Evolutionary conservation across 2,888 invertebrate genomes (phyloP).

Genomic region (Eutolmus rufibarbis): DNA sequence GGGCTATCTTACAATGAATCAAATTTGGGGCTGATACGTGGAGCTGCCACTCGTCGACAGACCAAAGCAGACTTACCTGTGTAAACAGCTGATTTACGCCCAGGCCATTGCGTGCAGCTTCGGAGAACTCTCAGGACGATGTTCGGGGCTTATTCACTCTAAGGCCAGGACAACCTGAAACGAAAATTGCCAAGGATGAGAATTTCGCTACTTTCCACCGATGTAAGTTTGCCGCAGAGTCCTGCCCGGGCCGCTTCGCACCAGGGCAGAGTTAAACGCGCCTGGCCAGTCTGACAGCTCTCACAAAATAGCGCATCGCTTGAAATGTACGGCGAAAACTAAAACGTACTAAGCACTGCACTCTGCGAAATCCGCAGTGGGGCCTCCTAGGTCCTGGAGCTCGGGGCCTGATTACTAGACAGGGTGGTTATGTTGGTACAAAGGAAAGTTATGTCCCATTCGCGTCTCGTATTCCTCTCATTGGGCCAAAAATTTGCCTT

Average conservation of each 20-base stretch:
- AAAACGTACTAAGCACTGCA: background rate
- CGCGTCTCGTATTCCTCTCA: background rate
- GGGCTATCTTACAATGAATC: background rate
- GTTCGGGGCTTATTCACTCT: background rate
- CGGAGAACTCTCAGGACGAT: background rate
- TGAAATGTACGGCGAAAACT: background rate
- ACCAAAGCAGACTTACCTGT: background rate
- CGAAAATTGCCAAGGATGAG: background rate
- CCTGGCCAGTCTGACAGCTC: background rate
- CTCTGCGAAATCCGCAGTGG: background rate
- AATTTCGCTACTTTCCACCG: background rate
- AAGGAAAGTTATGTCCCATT: background rate
- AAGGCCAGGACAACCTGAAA: constrained; percentile 6
- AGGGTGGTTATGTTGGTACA: background rate
- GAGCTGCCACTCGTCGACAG: background rate
- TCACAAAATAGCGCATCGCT: background rate
- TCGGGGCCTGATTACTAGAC: background rate
- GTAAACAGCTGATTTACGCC: constrained; percentile 14
- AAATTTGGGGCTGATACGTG: background rate
- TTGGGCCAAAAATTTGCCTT: background rate
- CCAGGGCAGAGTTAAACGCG: background rate
- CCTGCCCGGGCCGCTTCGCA: background rate
- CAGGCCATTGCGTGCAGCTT: background rate
- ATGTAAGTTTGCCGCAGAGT: background rate
- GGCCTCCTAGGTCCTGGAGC: background rate